These are phyloP conservation scores for Hypomecis atomaria DNA, from an alignment of 2,888 invertebrate species.

Conservation along the genomic window DNA sequence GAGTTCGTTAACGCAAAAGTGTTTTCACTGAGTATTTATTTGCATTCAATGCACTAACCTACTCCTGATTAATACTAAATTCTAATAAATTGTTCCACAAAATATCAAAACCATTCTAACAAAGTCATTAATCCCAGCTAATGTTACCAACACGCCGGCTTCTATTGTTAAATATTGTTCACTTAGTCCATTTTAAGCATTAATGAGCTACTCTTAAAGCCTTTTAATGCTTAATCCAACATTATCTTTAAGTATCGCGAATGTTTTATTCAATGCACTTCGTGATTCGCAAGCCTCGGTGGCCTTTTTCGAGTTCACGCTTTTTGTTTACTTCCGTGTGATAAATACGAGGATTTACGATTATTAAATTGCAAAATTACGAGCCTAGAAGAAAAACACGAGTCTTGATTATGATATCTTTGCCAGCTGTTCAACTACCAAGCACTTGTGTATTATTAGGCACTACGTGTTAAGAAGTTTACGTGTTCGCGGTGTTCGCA, in stretches of 20 bases:
- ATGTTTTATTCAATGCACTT: constrained; percentile 8
- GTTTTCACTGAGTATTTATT: no score
- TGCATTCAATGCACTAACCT: neutral
- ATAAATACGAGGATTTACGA: no score
- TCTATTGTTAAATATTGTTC: neutral
- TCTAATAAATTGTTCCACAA: neutral
- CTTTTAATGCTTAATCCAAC: neutral
- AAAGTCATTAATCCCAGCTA: neutral
- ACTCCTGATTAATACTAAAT: neutral
- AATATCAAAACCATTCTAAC: neutral
- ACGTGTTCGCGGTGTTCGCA: no score
- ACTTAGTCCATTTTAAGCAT: neutral
- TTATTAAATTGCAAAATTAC: no score
- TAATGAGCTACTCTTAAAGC: neutral
- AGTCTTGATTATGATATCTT: no score
- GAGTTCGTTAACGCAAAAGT: no score
- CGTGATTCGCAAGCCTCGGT: constrained; percentile 9
- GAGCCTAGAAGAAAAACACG: no score
- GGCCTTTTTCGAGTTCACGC: constrained; percentile 9
- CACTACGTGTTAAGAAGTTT: no score
- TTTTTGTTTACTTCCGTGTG: constrained; percentile 8
- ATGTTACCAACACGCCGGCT: neutral
- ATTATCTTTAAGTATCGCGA: constrained; percentile 9
- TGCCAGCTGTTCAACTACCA: no score
- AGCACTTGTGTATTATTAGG: no score